phyloP scores from a whole-genome alignment of 2,113 vertebrate genomes.

The Tinamus guttatus region DNA sequence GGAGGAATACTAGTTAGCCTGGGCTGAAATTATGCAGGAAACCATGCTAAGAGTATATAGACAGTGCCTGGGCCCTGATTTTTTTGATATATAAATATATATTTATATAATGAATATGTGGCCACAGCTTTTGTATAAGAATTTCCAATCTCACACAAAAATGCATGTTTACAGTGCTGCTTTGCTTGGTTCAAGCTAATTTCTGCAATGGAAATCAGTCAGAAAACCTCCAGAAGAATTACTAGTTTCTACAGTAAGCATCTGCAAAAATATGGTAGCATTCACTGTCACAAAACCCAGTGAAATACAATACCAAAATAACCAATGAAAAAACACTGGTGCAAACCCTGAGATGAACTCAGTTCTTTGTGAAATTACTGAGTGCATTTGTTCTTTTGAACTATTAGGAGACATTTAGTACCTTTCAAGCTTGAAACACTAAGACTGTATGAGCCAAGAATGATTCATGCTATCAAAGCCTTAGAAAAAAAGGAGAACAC shows the following conservation, averaged over 20 bases:
- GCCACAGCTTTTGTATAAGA: too few relatives aligned
- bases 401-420: not conserved
- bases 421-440: slow-evolving; percentile 41
- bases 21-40: not conserved
- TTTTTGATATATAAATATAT: not conserved
- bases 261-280: not conserved
- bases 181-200: not conserved
- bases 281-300: not conserved
- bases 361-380: not conserved
- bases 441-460: slow-evolving; percentile 10
- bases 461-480: slow-evolving; percentile 38
- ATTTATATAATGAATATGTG: not conserved
- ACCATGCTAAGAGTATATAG: not conserved
- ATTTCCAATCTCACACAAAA: too few relatives aligned
- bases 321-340: not conserved
- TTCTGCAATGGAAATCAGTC: not conserved
- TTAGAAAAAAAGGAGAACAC: not conserved
- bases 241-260: not conserved
- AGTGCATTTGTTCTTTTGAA: slow-evolving; percentile 46
- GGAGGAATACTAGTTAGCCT: not conserved
- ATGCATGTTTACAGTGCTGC: not conserved
- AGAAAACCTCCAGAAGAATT: not conserved
- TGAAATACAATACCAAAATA: not conserved
- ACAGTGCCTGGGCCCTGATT: not conserved
- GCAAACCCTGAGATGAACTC: not conserved